Base-by-base conservation (phyloP, 2,888 invertebrate species). In the Tetanocera ferruginea region DNA sequence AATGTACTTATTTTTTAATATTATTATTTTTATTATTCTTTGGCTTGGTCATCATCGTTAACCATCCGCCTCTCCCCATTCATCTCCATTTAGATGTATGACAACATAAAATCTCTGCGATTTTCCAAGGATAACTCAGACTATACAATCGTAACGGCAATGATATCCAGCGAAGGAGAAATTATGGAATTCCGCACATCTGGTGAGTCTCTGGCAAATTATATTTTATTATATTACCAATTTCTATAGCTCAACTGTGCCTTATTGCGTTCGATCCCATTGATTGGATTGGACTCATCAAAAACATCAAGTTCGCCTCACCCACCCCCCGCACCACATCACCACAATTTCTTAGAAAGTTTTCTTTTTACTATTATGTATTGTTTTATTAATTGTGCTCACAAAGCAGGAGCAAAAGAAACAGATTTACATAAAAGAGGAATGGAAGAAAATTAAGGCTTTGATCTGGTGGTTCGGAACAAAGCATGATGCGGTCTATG, bases 81-180 rank as follows among this genome's bases (percentile, higher is more conserved):
- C 72, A 11, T 37, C 52, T 5, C 17, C 55, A 9, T 14, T 43
- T 88, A 95, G 94, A 97, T 98, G 96, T 98, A 96, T 88, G 97
- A 97, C 89, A 97, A 97, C 86, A 94, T 98, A 43, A 93, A 94
- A 83, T 92, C 94, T 23, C 90, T 98, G 80, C 92, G 93, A 43
- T 91, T 97, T 82, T 91, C 91, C 31, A 91, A 92, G 60, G 94
- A 95, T 84, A 92, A 91, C 78, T 91, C 92, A 17, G 93, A 94
- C 72, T 92, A 93, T 60, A 92, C 92, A 0, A 91, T 94, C 14
- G 96, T 95, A 0, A 93, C 93, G 6, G 97, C 95, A 66, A 95
- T 98, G 94, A 93, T 97, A 81, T 97, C 97, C 0, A 93, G 94
- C 76, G 98, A 98, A 90, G 93, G 93, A 64, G 98, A 98, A 92